phyloP scores from a whole-genome alignment of 2,113 vertebrate genomes.

The Brachirus orientalis region DNA sequence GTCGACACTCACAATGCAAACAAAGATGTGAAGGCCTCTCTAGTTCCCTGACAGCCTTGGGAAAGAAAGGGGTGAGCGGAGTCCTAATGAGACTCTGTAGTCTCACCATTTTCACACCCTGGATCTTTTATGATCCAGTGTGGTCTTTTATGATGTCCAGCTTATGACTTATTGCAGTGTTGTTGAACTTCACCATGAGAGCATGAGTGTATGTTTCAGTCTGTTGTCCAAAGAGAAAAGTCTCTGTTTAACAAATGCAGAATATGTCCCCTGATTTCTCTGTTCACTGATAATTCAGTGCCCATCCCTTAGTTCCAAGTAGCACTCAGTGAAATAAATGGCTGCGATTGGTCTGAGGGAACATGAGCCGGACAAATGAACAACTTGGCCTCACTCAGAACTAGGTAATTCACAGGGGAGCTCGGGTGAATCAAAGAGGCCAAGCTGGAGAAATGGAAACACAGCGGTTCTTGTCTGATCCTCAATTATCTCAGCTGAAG shows the following conservation, averaged over 20 bases:
- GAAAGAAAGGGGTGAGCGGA: too few species aligned
- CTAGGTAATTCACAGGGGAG: slow-evolving; percentile 29
- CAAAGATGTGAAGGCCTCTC: too few species aligned
- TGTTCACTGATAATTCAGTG: slow-evolving; percentile 40
- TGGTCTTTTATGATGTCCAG: too few species aligned
- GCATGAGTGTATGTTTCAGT: too few species aligned
- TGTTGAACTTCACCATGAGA: too few species aligned
- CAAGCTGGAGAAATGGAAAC: slow-evolving; percentile 34
- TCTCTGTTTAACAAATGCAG: slow-evolving; percentile 14
- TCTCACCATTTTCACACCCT: too few species aligned
- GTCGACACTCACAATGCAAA: too few species aligned
- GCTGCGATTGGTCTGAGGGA: slow-evolving; percentile 39
- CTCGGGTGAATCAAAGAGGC: neutral
- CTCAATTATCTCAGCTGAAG: neutral
- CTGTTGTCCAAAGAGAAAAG: too few species aligned
- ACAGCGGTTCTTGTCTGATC: slow-evolving; percentile 38
- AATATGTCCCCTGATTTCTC: slow-evolving; percentile 16
- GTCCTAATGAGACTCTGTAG: too few species aligned
- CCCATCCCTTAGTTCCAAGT: slow-evolving; percentile 21
- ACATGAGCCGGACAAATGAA: slow-evolving; percentile 24
- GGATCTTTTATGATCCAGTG: too few species aligned
- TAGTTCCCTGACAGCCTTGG: too few species aligned
- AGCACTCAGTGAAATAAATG: slow-evolving; percentile 5
- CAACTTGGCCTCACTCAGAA: slow-evolving; percentile 30
- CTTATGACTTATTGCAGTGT: too few species aligned